Evolutionary conservation across 37 sponge, comb jelly and placozoan species (phyloP).

Genomic region (Halichondria panicea): DNA sequence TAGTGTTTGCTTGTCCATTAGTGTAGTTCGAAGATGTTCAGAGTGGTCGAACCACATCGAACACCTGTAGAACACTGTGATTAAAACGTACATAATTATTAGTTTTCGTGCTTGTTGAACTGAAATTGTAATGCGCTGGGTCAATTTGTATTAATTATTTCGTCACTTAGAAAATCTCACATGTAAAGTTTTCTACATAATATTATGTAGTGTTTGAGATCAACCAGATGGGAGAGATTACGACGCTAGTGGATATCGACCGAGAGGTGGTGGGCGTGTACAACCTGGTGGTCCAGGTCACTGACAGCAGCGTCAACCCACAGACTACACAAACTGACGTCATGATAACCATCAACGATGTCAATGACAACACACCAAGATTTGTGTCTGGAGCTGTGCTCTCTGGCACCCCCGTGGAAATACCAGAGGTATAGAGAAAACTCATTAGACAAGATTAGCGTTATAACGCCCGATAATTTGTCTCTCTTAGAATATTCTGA

Average conservation of each 20-base stretch:
- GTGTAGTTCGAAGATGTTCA: too few relatives aligned
- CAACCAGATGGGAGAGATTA: slow-evolving; percentile 19
- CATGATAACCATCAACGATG: slow-evolving; percentile 38
- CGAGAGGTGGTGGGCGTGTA: slow-evolving; percentile 16
- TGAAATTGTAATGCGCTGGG: too few relatives aligned
- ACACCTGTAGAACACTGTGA: too few relatives aligned
- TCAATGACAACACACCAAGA: slow-evolving; percentile 61
- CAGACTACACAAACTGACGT: background rate
- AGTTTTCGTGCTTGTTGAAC: too few relatives aligned
- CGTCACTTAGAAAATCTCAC: too few relatives aligned
- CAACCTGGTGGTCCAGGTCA: slow-evolving; percentile 23
- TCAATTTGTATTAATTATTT: too few relatives aligned
- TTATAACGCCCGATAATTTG: too few relatives aligned
- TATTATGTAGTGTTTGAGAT: background rate
- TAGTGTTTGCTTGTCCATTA: too few relatives aligned
- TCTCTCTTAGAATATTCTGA: too few relatives aligned
- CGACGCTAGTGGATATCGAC: slow-evolving; percentile 14
- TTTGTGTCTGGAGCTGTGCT: slow-evolving; percentile 14
- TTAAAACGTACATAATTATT: too few relatives aligned
- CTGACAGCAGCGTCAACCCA: slow-evolving; percentile 4
- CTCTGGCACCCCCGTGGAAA: background rate
- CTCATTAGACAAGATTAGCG: background rate
- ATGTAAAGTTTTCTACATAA: background rate
- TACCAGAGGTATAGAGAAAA: slow-evolving; percentile 6
- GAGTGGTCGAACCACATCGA: too few relatives aligned